Evolutionary conservation across 2,113 vertebrate species (phyloP).

Genomic region (Cavia porcellus): DNA sequence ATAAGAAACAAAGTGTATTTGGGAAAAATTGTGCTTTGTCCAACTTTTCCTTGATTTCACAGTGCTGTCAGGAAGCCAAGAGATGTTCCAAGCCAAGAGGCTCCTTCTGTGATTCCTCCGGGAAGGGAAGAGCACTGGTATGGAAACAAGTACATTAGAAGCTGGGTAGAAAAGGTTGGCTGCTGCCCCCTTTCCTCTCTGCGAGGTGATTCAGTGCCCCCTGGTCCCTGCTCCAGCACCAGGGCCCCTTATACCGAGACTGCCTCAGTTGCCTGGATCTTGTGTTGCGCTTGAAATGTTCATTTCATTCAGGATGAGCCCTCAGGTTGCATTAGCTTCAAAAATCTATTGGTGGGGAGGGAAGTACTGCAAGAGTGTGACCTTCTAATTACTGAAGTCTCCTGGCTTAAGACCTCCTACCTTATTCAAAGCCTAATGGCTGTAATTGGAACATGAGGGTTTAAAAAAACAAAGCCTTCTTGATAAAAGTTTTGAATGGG

Average conservation of each 20-base stretch:
- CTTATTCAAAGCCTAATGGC: background rate
- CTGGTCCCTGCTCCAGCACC: background rate
- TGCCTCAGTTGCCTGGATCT: background rate
- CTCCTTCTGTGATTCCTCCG: constrained; percentile 33
- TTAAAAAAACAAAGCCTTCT: constrained; percentile 57
- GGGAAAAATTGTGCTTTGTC: constrained; percentile 19
- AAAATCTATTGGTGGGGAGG: background rate
- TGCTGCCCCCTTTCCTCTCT: background rate
- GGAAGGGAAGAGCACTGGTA: background rate
- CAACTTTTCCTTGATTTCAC: constrained; percentile 72
- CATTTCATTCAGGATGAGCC: background rate
- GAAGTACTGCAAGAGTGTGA: background rate
- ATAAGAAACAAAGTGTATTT: constrained; percentile 1
- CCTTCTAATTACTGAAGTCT: background rate
- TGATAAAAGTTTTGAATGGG: constrained; percentile 41
- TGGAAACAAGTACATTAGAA: background rate
- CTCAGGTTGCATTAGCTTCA: background rate
- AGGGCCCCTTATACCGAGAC: background rate
- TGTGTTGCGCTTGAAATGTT: background rate
- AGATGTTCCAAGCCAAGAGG: constrained; percentile 44
- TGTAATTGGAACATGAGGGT: background rate
- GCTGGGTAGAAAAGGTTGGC: background rate
- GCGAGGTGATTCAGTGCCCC: background rate
- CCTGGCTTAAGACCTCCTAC: background rate
- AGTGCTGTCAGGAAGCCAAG: constrained; percentile 51